Conservation (phyloP, 2,113 vertebrate species). For the Corydoras sp. region DNA sequence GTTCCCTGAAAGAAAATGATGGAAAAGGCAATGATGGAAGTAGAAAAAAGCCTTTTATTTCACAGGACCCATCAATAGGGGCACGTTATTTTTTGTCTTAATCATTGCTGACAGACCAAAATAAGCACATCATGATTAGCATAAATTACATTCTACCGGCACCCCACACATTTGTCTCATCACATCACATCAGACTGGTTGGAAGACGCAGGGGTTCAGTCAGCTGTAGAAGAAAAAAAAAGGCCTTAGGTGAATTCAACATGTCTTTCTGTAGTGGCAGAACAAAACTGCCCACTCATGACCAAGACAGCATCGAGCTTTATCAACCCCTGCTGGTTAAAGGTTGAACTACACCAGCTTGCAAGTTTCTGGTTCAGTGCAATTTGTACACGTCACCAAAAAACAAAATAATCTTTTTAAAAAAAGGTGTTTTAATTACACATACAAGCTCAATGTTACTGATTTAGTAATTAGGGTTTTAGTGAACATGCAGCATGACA, state of each 20-base stretch:
- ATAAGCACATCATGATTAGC: slow-evolving; percentile 13
- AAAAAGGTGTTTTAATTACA: too few relatives aligned
- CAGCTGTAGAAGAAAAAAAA: slow-evolving; percentile 59
- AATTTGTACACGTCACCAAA: too few relatives aligned
- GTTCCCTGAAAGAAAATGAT: too few relatives aligned
- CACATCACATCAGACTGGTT: slow-evolving; percentile 38
- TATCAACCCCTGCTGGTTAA: slow-evolving; percentile 18
- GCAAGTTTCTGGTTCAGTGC: neutral
- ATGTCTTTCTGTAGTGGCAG: slow-evolving; percentile 17
- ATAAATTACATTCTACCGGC: slow-evolving; percentile 28
- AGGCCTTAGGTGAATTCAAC: slow-evolving; percentile 29
- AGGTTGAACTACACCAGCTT: slow-evolving; percentile 5
- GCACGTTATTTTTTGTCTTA: slow-evolving; percentile 20
- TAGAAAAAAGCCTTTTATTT: slow-evolving; percentile 63
- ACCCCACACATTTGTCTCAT: slow-evolving; percentile 34
- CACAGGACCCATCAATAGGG: slow-evolving; percentile 22
- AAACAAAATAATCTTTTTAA: too few relatives aligned
- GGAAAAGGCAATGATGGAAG: slow-evolving; percentile 5
- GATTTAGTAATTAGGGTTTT: too few relatives aligned
- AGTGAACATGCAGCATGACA: too few relatives aligned
- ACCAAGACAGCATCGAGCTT: neutral
- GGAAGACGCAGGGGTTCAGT: slow-evolving; percentile 56
- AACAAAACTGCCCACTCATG: neutral
- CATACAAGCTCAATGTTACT: too few relatives aligned
- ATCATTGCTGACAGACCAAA: slow-evolving; percentile 25